Evolutionary conservation across 2,888 invertebrate species (phyloP).

Genomic region (Drosophila birchii): DNA sequence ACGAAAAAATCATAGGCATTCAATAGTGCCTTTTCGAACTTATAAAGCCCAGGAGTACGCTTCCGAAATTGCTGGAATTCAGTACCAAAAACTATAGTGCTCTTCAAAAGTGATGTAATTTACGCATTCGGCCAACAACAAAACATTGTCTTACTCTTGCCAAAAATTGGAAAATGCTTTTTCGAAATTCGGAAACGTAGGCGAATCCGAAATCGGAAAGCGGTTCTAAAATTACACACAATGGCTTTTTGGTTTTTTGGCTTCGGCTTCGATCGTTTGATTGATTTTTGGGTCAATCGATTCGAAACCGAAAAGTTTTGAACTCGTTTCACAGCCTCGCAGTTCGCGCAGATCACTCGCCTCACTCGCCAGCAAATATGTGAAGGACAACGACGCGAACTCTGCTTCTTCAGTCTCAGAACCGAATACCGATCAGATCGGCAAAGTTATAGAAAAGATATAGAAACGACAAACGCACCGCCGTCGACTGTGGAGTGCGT

Average conservation of each 20-base stretch:
- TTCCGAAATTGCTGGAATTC: constrained; percentile 1
- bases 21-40: not conserved
- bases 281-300: constrained; percentile 72
- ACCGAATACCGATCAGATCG: constrained; percentile 40
- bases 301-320: constrained; percentile 80
- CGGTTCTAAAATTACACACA: constrained; percentile 63
- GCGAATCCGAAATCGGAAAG: constrained; percentile 27
- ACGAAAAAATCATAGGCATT: no score
- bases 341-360: constrained; percentile 69
- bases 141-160: constrained; percentile 31
- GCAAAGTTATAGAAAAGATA: constrained; percentile 28
- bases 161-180: constrained; percentile 43
- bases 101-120: constrained; percentile 67
- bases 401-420: constrained; percentile 53
- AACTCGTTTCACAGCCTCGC: constrained; percentile 72
- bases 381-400: constrained; percentile 78
- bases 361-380: constrained; percentile 78
- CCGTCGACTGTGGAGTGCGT: constrained; percentile 73
- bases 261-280: constrained; percentile 32
- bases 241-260: constrained; percentile 38
- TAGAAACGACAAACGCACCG: constrained; percentile 47
- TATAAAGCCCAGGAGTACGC: not conserved
- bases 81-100: not conserved
- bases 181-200: constrained; percentile 39
- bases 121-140: constrained; percentile 33